These are phyloP conservation scores for Myotis pilosus DNA, from an alignment of 2,797 vertebrate genomes.

Conservation along the genomic window DNA sequence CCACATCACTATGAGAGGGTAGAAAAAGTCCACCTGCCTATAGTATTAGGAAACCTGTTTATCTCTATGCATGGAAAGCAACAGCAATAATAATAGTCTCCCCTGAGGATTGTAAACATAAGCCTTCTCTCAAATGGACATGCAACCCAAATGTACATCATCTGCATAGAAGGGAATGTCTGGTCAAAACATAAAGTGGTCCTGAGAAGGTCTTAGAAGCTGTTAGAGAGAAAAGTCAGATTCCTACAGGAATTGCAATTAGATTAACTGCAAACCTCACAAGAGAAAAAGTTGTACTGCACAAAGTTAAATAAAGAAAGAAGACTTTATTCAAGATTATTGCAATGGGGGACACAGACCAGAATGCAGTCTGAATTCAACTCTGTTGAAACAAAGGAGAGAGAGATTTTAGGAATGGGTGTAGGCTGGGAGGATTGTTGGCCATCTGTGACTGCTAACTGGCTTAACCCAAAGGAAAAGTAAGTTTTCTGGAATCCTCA, in stretches of 20 bases:
- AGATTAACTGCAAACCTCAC: background rate
- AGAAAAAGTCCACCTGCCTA: background rate
- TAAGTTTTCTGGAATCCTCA: background rate
- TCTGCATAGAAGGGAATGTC: background rate
- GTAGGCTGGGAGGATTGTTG: background rate
- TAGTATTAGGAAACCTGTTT: background rate
- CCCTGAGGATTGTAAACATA: background rate
- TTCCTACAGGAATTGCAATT: background rate
- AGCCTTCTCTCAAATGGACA: background rate
- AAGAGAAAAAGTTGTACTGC: background rate
- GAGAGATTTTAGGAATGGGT: background rate
- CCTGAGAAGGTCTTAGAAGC: background rate
- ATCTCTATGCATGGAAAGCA: background rate
- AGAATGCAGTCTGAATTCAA: background rate
- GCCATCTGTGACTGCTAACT: background rate
- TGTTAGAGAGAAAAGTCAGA: background rate
- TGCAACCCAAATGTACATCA: background rate
- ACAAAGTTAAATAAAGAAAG: background rate
- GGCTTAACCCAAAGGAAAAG: background rate
- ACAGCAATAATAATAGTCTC: background rate
- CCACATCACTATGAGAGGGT: background rate
- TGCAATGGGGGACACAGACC: background rate
- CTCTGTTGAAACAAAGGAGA: background rate
- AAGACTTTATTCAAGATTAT: background rate
- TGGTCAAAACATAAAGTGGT: background rate